These are phyloP conservation scores for Pristiophorus japonicus DNA, from an alignment of 2,113 vertebrate genomes.

Conservation along the genomic window DNA sequence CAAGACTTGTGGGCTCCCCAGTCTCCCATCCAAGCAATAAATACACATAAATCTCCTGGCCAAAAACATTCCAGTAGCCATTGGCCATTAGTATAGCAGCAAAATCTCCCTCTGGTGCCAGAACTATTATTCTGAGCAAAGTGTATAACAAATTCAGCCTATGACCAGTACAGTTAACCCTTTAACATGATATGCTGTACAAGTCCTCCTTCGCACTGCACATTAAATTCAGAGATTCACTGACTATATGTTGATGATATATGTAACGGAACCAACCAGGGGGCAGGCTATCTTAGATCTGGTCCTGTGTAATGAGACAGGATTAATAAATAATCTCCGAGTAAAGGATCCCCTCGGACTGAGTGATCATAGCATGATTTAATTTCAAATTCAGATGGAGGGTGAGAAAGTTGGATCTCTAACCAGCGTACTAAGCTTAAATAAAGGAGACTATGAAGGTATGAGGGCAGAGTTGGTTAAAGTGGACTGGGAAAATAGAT, in stretches of 20 bases:
- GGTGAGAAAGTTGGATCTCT: no score
- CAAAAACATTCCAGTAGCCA: background rate
- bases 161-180: background rate
- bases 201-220: background rate
- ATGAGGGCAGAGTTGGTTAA: no score
- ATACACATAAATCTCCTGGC: background rate
- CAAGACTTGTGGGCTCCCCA: slow-evolving; percentile 35
- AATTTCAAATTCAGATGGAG: no score
- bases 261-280: no score
- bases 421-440: no score
- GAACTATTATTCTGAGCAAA: background rate
- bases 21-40: slow-evolving; percentile 39
- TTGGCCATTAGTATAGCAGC: slow-evolving; percentile 29
- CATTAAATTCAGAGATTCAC: background rate
- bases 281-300: no score
- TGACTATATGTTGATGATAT: background rate
- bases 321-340: no score
- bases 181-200: background rate
- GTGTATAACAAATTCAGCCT: background rate
- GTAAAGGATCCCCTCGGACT: no score
- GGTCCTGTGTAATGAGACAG: no score
- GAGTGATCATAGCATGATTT: no score
- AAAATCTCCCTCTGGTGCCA: background rate
- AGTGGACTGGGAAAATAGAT: no score
- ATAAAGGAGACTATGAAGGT: no score